Percentiles rank a stretch among this genome's conserved stretches.
Evolutionary conservation across 2,888 invertebrate species (phyloP).

Genomic region (Nemoura dubitans): DNA sequence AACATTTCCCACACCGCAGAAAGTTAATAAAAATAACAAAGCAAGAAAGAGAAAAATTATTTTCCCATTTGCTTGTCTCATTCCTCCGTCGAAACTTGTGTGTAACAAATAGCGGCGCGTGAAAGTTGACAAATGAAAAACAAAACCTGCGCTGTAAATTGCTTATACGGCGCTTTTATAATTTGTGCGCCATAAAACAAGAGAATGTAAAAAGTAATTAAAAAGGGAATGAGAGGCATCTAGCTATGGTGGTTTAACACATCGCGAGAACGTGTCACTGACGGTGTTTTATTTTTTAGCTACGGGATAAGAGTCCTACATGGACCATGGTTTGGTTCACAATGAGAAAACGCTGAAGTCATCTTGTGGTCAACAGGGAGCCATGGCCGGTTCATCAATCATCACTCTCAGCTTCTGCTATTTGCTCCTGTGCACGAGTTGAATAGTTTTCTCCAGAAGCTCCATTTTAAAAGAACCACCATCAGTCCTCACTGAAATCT

Average conservation of each 20-base stretch:
- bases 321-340: not conserved
- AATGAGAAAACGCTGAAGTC: not conserved
- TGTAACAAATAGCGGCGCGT: not conserved
- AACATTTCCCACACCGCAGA: not conserved
- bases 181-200: not conserved
- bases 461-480: not conserved
- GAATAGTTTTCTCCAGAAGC: too few relatives aligned
- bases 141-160: not conserved
- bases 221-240: not conserved
- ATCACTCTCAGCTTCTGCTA: not conserved
- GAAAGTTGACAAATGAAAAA: not conserved
- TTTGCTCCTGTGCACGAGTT: not conserved
- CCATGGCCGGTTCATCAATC: not conserved
- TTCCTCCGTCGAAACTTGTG: not conserved
- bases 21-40: not conserved
- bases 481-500: not conserved
- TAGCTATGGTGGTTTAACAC: not conserved
- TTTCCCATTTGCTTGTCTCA: not conserved
- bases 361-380: not conserved
- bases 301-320: too few relatives aligned
- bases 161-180: not conserved
- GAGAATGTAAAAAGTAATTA: not conserved
- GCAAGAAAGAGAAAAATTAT: not conserved
- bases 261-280: not conserved
- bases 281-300: not conserved